Conservation (phyloP, 2,888 invertebrate species). For the Nemotelus nigrinus region DNA sequence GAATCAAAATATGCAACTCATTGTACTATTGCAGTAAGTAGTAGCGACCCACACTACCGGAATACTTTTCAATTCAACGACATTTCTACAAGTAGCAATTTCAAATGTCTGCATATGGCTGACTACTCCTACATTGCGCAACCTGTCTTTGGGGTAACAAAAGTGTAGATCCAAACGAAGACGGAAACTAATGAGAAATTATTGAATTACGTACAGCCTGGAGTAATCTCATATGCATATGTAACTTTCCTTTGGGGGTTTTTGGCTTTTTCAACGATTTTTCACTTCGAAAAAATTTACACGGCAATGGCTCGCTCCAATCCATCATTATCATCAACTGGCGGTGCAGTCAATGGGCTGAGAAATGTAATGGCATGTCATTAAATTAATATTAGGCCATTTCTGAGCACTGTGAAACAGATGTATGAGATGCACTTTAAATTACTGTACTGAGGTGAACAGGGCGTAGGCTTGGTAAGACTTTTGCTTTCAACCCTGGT, state of each 20-base stretch:
- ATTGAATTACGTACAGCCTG: no score
- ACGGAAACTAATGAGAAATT: no score
- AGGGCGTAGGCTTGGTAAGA: not conserved
- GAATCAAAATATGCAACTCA: no score
- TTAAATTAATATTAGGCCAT: slow-evolving; percentile 11
- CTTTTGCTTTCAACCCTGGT: slow-evolving; percentile 4
- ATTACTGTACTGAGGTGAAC: no score
- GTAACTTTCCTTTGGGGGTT: not conserved
- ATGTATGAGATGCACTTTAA: no score
- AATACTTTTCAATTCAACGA: not conserved
- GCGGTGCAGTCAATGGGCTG: not conserved
- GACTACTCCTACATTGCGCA: not conserved
- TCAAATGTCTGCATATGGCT: not conserved
- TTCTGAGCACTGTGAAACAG: not conserved
- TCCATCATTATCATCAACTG: not conserved
- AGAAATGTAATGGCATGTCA: slow-evolving; percentile 25
- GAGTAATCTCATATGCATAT: not conserved
- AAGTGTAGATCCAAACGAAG: not conserved
- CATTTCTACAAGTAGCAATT: not conserved
- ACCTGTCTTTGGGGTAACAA: not conserved
- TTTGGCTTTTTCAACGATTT: not conserved
- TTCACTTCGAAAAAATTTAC: not conserved
- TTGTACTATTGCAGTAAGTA: not conserved
- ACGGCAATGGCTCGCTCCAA: not conserved
- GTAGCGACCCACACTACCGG: not conserved